Conservation (phyloP, 2,797 vertebrate species). For the Muraenolepis orangiensis region DNA sequence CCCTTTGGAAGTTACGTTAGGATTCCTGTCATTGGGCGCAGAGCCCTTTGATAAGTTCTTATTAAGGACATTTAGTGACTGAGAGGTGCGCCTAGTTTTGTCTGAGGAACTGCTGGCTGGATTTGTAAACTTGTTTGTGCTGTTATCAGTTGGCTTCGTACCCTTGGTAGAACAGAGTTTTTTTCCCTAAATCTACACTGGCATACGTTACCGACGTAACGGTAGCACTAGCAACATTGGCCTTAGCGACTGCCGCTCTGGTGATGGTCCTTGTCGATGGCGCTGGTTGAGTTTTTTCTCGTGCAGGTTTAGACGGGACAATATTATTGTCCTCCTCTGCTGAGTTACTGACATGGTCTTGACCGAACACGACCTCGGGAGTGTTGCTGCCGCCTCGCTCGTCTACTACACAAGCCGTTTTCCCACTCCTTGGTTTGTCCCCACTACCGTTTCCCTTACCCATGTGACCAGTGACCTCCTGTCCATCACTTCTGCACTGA, state of each 20-base stretch:
- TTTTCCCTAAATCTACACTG: conserved; percentile 9
- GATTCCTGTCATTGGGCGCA: conserved; percentile 19
- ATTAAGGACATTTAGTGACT: conserved; percentile 19
- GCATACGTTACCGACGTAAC: conserved; percentile 27
- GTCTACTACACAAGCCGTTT: not conserved
- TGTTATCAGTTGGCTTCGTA: conserved; percentile 27
- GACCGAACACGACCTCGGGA: conserved; percentile 20
- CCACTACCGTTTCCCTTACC: not conserved
- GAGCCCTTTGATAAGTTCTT: conserved; percentile 12
- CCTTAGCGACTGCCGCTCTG: conserved; percentile 26
- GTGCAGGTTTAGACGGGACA: conserved; percentile 20
- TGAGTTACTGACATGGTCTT: conserved; percentile 11
- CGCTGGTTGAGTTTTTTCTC: conserved; percentile 23
- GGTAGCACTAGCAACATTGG: conserved; percentile 12
- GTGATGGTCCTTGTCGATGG: conserved; percentile 21
- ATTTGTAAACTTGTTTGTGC: conserved; percentile 34
- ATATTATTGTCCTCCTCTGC: conserved; percentile 17
- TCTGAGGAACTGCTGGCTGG: conserved; percentile 26
- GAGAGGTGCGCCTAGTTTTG: conserved; percentile 33
- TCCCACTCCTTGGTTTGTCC: not conserved
- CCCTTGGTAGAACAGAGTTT: conserved; percentile 32
- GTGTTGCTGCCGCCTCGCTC: not conserved
- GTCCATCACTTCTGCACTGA: not conserved
- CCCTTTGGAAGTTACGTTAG: conserved; percentile 51
- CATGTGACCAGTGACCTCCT: not conserved